A percentile compares a stretch with the other conserved stretches of the same genome.
phyloP scores from a whole-genome alignment of 2,113 vertebrate genomes.

The Crypturellus undulatus region DNA sequence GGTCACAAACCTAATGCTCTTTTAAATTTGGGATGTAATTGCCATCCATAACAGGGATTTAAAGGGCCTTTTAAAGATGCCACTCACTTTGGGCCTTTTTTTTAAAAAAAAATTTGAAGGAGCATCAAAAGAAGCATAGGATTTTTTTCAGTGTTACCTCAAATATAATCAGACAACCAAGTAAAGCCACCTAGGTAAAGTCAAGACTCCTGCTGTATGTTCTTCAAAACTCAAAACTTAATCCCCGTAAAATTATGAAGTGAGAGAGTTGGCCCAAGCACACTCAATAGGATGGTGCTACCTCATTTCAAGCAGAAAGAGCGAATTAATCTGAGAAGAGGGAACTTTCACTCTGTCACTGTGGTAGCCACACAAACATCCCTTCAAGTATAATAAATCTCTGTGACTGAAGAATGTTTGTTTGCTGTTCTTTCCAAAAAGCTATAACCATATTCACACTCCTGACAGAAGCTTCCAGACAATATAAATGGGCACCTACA shows the following conservation, averaged over 20 bases:
- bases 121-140: neutral
- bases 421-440: neutral
- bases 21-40: neutral
- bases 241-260: slow-evolving; percentile 42
- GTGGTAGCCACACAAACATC: neutral
- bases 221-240: slow-evolving; percentile 25
- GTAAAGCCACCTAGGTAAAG: neutral
- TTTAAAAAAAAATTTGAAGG: neutral
- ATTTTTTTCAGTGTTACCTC: neutral
- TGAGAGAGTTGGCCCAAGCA: slow-evolving; percentile 1
- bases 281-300: neutral
- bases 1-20: neutral
- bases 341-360: neutral
- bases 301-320: neutral
- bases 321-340: neutral
- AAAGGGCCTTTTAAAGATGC: neutral
- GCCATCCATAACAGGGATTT: neutral
- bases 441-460: neutral
- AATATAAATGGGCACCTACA: neutral
- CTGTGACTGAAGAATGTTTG: neutral
- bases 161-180: slow-evolving; percentile 3
- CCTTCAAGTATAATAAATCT: neutral
- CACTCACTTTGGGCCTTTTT: neutral
- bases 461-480: neutral
- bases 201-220: neutral